phyloP scores from a whole-genome alignment of 1,140 invertebrate species.

The Leptinotarsa texana region DNA sequence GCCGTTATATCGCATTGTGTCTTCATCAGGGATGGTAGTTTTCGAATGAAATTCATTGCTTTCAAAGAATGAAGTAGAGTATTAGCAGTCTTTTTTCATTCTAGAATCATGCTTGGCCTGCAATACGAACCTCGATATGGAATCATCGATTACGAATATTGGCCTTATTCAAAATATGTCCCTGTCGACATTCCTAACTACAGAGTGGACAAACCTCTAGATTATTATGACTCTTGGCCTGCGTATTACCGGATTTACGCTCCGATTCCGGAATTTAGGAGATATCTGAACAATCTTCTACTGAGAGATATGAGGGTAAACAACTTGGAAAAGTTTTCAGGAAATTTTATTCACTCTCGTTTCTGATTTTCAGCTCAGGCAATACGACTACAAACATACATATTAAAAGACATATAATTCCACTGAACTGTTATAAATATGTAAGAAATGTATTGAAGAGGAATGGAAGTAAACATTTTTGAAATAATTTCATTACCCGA shows the following conservation, averaged over 20 bases:
- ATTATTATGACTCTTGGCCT: conserved; percentile 39
- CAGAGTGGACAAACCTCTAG: conserved; percentile 35
- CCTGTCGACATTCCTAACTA: conserved; percentile 40
- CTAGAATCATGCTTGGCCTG: conserved; percentile 33
- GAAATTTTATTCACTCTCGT: not conserved
- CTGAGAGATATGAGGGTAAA: conserved; percentile 39
- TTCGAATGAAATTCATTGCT: too few relatives aligned
- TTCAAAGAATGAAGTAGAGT: too few relatives aligned
- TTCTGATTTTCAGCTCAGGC: conserved; percentile 35
- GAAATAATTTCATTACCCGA: too few relatives aligned
- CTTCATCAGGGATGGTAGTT: too few relatives aligned
- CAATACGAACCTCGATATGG: conserved; percentile 38
- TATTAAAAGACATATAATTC: conserved; percentile 26
- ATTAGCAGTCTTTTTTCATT: not conserved
- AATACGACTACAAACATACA: conserved; percentile 36
- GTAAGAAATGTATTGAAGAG: too few relatives aligned
- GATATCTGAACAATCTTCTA: conserved; percentile 38
- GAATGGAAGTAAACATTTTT: too few relatives aligned
- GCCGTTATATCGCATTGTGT: too few relatives aligned
- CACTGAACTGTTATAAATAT: too few relatives aligned
- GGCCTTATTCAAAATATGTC: conserved; percentile 40
- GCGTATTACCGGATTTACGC: conserved; percentile 35
- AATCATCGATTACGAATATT: conserved; percentile 31
- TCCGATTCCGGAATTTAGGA: conserved; percentile 33
- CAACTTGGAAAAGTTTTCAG: not conserved